A percentile compares a stretch with the other conserved stretches of the same genome.
phyloP scores from a whole-genome alignment of 1,140 invertebrate species.

The Apis laboriosa region DNA sequence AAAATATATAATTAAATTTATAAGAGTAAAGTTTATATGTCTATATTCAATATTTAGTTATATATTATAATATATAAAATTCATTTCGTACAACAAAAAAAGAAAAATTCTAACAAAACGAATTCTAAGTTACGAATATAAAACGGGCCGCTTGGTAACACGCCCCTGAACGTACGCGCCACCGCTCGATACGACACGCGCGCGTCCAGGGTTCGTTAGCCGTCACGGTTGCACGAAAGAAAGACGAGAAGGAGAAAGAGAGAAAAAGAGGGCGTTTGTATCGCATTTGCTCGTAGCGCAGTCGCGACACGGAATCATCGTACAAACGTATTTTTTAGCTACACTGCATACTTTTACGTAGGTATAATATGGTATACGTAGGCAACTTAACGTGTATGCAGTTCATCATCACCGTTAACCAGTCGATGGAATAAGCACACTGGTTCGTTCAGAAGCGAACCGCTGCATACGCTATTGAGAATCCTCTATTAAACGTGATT shows the following conservation, averaged over 20 bases:
- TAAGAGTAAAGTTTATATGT: neutral
- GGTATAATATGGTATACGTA: constrained; percentile 47
- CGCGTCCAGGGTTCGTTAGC: constrained; percentile 68
- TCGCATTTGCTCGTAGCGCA: constrained; percentile 32
- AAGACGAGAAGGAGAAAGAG: constrained; percentile 11
- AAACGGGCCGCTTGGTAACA: constrained; percentile 41
- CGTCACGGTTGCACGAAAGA: constrained; percentile 66
- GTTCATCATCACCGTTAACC: constrained; percentile 9
- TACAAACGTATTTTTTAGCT: constrained; percentile 43
- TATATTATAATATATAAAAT: neutral
- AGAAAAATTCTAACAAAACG: neutral
- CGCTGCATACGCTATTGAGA: neutral
- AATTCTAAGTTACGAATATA: neutral
- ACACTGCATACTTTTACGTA: constrained; percentile 43
- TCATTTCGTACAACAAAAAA: neutral
- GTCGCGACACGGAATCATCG: constrained; percentile 41
- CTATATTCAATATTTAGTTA: neutral
- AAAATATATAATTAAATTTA: too few species aligned
- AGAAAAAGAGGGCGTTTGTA: constrained; percentile 31
- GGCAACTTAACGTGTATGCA: constrained; percentile 39
- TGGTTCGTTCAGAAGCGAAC: constrained; percentile 14
- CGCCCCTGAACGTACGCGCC: constrained; percentile 59
- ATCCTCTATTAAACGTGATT: constrained; percentile 70
- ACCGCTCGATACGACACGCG: constrained; percentile 66
- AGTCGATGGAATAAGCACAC: constrained; percentile 48